Evolutionary conservation across 2,888 invertebrate species (phyloP), one percentile per base, ranked within the genome.

Genomic region (Polia nebulosa): DNA sequence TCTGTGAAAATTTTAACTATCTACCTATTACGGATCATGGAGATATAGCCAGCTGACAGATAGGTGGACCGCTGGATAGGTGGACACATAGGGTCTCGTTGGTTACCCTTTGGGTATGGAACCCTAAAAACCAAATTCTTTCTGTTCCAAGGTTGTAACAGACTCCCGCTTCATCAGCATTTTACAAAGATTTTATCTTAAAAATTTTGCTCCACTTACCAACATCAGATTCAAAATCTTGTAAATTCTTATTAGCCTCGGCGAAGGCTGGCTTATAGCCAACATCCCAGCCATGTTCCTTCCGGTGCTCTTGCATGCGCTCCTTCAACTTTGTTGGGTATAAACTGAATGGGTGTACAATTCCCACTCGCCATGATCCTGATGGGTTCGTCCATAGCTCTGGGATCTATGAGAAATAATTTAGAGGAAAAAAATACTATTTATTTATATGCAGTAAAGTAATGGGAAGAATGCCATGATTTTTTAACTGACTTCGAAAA

Each of bases 281-380:
- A 41, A 97, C 97, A 91, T 99, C 98, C 99, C 99, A 99, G 25
- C 96, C 88, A 83, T 98, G 98, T 82, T 98, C 97, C 87, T 98
- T 98, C 7, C 97, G 96, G 80, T 98, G 97, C 75, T 97, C 97
- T 74, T 97, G 96, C 64, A 99, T 97, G 64, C 99, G 96, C 77
- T 99, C 99, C 81, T 97, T 97, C 47, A 99, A 95, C 88, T 97
- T 97, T 55, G 97, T 96, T 0, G 99, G 98, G 92, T 99, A 99
- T 45, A 99, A 94, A 85, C 98, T 98, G 91, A 97, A 98, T 3
- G 98, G 97, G 88, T 97, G 97, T 89, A 99, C 98, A 0, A 99
- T 93, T 6, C 99, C 99, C 68, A 99, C 96, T 77, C 98, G 97
- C 96, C 97, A 99, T 76, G 97, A 96, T 34, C 98, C 98, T 53